phyloP scores from a whole-genome alignment of 2,113 vertebrate species.

The Serinus canaria region DNA sequence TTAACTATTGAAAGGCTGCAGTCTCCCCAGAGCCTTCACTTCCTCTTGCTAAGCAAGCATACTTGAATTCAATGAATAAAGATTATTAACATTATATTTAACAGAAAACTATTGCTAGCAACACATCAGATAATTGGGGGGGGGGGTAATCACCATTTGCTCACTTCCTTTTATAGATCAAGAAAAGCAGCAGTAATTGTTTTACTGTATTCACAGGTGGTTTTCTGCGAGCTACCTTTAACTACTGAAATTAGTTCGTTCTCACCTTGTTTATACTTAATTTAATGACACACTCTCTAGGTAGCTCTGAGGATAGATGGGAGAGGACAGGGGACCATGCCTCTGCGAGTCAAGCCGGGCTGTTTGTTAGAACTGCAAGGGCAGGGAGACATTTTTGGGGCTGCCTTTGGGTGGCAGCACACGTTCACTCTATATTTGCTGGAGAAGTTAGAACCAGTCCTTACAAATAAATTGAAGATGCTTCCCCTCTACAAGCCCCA shows the following conservation, averaged over 20 bases:
- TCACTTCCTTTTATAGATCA: neutral
- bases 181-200: neutral
- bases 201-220: neutral
- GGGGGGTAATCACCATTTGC: neutral
- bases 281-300: neutral
- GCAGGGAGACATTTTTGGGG: neutral
- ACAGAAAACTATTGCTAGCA: neutral
- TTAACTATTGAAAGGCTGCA: neutral
- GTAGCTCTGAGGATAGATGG: neutral
- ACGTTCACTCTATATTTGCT: neutral
- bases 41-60: neutral
- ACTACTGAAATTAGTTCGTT: neutral
- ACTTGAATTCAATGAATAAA: neutral
- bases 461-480: neutral
- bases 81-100: neutral
- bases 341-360: neutral
- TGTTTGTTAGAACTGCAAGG: neutral
- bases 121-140: accelerated
- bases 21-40: neutral
- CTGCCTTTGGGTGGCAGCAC: conserved; percentile 74
- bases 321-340: neutral
- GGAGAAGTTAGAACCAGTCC: neutral
- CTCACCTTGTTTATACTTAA: neutral
- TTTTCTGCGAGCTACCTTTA: neutral
- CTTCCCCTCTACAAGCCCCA: accelerated